Evolutionary conservation across 2,797 vertebrate species (phyloP).

Genomic region (Antennarius maculatus): DNA sequence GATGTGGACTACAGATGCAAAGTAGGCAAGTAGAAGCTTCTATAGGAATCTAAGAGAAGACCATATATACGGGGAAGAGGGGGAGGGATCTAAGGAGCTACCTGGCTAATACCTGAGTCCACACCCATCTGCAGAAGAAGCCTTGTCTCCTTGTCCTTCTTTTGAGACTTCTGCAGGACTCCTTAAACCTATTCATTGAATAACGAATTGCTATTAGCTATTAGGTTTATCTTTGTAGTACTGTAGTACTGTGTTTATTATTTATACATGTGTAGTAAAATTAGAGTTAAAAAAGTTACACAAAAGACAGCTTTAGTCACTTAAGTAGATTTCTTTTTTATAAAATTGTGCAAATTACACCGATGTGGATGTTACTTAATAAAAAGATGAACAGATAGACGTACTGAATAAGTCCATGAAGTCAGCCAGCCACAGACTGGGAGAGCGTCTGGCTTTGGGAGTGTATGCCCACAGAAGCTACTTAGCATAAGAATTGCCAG

Average conservation of each 20-base stretch:
- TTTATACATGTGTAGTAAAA: slow-evolving; percentile 1
- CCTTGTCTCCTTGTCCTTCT: slow-evolving; percentile 46
- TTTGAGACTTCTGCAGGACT: slow-evolving; percentile 49
- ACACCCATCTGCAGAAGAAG: slow-evolving; percentile 78
- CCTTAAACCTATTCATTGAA: slow-evolving; percentile 19
- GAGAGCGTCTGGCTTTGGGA: slow-evolving; percentile 14
- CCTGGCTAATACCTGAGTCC: slow-evolving; percentile 94
- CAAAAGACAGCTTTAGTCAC: neutral
- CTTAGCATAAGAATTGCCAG: slow-evolving; percentile 77
- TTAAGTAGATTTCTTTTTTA: neutral
- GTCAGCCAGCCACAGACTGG: slow-evolving; percentile 14
- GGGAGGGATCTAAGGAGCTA: slow-evolving; percentile 89
- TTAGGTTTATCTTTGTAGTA: neutral
- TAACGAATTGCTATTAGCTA: slow-evolving; percentile 1
- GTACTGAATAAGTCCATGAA: neutral
- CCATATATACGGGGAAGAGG: slow-evolving; percentile 91
- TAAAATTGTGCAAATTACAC: neutral
- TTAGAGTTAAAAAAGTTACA: neutral
- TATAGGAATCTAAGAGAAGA: slow-evolving; percentile 88
- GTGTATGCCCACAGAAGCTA: slow-evolving; percentile 23
- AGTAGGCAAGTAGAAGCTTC: slow-evolving; percentile 83
- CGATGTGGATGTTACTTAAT: neutral
- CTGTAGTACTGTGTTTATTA: neutral
- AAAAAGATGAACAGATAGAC: neutral
- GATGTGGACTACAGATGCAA: slow-evolving; percentile 74